These are phyloP conservation scores for Trogon melanurus DNA, from an alignment of 2,113 vertebrate genomes.

Conservation along the genomic window DNA sequence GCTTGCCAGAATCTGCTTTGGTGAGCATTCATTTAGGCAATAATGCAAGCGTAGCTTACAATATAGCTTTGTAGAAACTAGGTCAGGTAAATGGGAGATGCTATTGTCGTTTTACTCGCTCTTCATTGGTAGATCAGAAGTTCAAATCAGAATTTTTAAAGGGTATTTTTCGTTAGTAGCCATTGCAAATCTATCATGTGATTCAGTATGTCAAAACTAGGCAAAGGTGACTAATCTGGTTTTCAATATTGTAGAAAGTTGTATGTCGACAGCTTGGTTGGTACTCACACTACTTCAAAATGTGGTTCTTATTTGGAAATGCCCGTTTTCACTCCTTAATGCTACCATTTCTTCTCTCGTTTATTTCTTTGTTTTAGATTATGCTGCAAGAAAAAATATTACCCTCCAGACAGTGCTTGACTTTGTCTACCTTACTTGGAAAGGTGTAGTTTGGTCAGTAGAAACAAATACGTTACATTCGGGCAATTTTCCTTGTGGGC, in stretches of 20 bases:
- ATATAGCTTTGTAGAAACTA: not conserved
- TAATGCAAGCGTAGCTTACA: not conserved
- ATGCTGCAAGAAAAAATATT: not conserved
- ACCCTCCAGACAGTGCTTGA: not conserved
- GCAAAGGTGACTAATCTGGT: not conserved
- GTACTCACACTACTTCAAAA: not conserved
- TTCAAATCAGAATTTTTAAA: not conserved
- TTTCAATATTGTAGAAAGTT: not conserved
- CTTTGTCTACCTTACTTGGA: not conserved
- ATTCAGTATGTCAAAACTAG: not conserved
- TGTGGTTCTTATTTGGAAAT: not conserved
- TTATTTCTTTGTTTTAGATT: not conserved
- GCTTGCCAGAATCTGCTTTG: not conserved
- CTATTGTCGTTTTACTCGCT: not conserved
- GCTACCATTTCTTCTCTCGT: not conserved
- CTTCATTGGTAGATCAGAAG: not conserved
- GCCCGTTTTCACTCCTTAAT: not conserved
- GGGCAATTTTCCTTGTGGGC: not conserved
- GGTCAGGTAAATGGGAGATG: constrained; percentile 29
- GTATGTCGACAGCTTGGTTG: not conserved
- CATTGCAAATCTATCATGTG: not conserved
- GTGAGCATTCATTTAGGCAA: not conserved
- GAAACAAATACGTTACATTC: not conserved
- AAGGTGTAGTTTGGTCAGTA: no score
- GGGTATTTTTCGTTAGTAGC: not conserved